Conservation (phyloP, 2,113 vertebrate genomes). For the Myotis brandtii region DNA sequence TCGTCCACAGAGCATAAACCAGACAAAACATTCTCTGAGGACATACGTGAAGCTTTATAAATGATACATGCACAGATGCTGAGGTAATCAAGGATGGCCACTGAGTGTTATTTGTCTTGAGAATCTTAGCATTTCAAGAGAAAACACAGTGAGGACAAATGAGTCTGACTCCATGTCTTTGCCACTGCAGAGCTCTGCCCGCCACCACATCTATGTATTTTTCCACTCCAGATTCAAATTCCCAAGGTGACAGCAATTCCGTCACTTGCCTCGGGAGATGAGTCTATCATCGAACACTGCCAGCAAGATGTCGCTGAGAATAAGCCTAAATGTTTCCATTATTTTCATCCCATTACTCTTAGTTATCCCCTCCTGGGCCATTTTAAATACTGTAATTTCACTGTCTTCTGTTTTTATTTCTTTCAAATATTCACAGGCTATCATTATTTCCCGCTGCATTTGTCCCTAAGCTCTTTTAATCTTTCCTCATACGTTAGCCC, state of each 20-base stretch:
- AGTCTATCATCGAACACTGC: conserved; percentile 29
- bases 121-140: neutral
- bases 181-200: neutral
- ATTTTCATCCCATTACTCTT: conserved; percentile 70
- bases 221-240: conserved; percentile 51
- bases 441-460: conserved; percentile 63
- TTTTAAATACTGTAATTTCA: conserved; percentile 78
- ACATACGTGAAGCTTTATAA: neutral
- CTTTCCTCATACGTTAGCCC: conserved; percentile 41
- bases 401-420: conserved; percentile 71
- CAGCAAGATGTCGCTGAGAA: conserved; percentile 58
- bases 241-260: conserved; percentile 49
- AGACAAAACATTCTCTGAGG: neutral
- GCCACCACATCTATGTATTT: conserved; percentile 45
- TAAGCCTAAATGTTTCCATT: conserved; percentile 55
- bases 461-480: conserved; percentile 65
- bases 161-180: neutral
- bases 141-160: conserved; percentile 1
- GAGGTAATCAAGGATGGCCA: neutral
- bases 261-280: conserved; percentile 51
- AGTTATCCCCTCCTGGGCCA: conserved; percentile 59
- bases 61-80: neutral
- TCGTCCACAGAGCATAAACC: neutral
- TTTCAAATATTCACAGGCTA: conserved; percentile 71
- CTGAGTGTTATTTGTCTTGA: neutral